Conservation (phyloP, 2,113 vertebrate genomes). For the Bettongia penicillata region DNA sequence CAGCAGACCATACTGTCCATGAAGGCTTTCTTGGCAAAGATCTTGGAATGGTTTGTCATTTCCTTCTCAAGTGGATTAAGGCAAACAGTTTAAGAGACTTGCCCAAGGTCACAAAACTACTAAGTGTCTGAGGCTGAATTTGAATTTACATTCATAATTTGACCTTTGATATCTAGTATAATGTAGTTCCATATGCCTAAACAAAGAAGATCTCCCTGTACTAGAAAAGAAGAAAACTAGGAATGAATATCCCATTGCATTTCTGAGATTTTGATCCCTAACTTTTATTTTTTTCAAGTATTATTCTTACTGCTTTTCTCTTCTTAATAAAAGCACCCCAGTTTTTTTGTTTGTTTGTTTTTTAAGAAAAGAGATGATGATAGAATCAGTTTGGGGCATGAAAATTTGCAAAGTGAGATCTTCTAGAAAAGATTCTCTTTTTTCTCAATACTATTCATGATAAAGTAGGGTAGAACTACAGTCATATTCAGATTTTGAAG, state of each 20-base stretch:
- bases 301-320: not conserved
- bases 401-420: conserved; percentile 29
- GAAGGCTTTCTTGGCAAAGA: not conserved
- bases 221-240: conserved; percentile 7
- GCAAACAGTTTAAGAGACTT: not conserved
- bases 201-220: conserved; percentile 6
- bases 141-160: not conserved
- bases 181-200: not conserved
- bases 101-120: not conserved
- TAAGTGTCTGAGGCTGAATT: not conserved
- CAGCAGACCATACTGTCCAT: not conserved
- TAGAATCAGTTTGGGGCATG: conserved; percentile 13
- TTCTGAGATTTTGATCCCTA: conserved; percentile 50
- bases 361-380: not conserved
- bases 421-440: conserved; percentile 42
- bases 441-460: conserved; percentile 18
- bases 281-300: conserved; percentile 39
- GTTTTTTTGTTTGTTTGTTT: not conserved
- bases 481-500: not conserved
- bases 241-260: not conserved
- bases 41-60: not conserved
- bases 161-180: conserved; percentile 1
- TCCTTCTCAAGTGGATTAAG: not conserved
- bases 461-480: conserved; percentile 5
- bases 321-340: conserved; percentile 3